A percentile compares a stretch with the other conserved stretches of the same genome.
phyloP scores from a whole-genome alignment of 2,888 invertebrate species.

The Athalia cordata region DNA sequence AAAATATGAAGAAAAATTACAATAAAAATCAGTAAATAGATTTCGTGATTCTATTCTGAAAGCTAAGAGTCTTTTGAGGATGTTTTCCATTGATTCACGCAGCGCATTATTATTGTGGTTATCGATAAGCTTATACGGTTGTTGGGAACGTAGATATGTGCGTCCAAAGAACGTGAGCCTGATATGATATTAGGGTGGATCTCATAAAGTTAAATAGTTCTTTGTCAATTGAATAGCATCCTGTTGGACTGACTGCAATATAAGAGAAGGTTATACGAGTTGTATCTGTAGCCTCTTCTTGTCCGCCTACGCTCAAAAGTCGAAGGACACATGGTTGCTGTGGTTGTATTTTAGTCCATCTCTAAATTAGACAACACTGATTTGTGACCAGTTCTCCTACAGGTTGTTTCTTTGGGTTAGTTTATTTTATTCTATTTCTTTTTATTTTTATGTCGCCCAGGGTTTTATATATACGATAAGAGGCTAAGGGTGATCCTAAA shows the following conservation, averaged over 20 bases:
- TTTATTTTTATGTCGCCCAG: constrained; percentile 22
- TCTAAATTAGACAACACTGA: constrained; percentile 43
- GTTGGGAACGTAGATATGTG: too few species aligned
- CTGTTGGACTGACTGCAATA: not conserved
- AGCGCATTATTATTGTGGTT: too few species aligned
- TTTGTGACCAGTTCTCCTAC: constrained; percentile 32
- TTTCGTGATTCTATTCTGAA: too few species aligned
- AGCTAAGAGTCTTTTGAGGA: too few species aligned
- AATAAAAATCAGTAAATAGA: not conserved
- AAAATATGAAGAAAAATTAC: constrained; percentile 34
- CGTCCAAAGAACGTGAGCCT: not conserved
- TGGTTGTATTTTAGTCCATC: constrained; percentile 27
- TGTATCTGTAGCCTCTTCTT: not conserved
- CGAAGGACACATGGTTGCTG: not conserved
- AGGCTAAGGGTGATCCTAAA: constrained; percentile 40
- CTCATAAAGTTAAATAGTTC: constrained; percentile 1
- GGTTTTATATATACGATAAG: constrained; percentile 29
- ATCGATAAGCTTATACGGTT: too few species aligned
- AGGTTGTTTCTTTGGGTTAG: not conserved
- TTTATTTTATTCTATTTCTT: not conserved
- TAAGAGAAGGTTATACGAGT: not conserved
- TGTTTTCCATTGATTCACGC: too few species aligned
- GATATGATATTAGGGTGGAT: not conserved
- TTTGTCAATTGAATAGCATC: constrained; percentile 28
- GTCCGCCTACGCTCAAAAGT: not conserved